Evolutionary conservation across 2,113 vertebrate genomes (phyloP).

Genomic region (Microtus richardsoni): DNA sequence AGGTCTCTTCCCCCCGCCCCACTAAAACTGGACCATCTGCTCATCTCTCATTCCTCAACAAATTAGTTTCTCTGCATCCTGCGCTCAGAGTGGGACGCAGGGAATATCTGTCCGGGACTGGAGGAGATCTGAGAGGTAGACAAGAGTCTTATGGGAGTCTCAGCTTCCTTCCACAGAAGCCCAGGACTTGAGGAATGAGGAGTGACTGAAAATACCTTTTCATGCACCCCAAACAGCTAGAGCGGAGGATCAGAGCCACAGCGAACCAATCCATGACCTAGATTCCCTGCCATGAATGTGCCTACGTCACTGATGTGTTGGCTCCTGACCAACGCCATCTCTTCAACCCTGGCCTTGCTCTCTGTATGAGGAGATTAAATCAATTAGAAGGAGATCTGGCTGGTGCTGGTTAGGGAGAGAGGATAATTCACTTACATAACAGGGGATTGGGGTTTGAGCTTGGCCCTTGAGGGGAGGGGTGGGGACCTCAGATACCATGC

Average conservation of each 20-base stretch:
- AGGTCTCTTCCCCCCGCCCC: not conserved
- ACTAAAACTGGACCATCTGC: conserved; percentile 33
- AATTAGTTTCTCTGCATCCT: conserved; percentile 24
- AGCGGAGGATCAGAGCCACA: conserved; percentile 42
- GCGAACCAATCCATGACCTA: conserved; percentile 77
- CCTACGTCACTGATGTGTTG: conserved; percentile 69
- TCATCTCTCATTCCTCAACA: conserved; percentile 34
- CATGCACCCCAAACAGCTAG: conserved; percentile 13
- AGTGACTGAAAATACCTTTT: conserved; percentile 54
- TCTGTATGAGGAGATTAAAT: conserved; percentile 83
- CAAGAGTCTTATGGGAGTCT: not conserved
- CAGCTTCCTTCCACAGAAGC: not conserved
- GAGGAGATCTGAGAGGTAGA: not conserved
- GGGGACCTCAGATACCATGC: not conserved
- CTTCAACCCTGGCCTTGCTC: conserved; percentile 65
- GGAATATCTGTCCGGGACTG: conserved; percentile 29
- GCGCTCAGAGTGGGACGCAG: conserved; percentile 33
- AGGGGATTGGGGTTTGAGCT: conserved; percentile 71
- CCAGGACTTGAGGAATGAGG: conserved; percentile 36
- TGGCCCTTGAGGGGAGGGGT: conserved; percentile 42
- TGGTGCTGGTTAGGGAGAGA: conserved; percentile 71
- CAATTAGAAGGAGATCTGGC: conserved; percentile 81
- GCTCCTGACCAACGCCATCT: conserved; percentile 75
- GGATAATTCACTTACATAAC: conserved; percentile 83
- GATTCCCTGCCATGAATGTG: conserved; percentile 77